Evolutionary conservation across 2,888 invertebrate genomes (phyloP), one percentile per base, ranked within the genome.

Genomic region (Polietes domitor): DNA sequence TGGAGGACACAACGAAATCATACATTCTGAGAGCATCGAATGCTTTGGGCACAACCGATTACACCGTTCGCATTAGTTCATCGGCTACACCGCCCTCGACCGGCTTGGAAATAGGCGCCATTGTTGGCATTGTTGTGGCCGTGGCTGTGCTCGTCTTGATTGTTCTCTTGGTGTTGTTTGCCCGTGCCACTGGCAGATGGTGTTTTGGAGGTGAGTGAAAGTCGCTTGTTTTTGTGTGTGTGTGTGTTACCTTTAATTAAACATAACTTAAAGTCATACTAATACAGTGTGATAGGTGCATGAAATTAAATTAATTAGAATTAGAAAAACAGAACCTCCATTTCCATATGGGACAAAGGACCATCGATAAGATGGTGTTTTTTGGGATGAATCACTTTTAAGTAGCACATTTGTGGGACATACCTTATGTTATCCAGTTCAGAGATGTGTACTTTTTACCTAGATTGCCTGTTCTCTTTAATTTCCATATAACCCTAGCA

Each of bases 171-270:
- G 91, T 95, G 71, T 82, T 92, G 82, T 94, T 96, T 83, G 97
- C 97, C 72, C 95, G 96, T 88, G 95, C 95, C 84, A 96, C 96
- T 83, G 96, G 96, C 89, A 94, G 96, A 91, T 97, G 97, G 96
- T 97, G 97, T 93, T 97, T 97, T 92, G 96, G 95, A 92, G 96
- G 97, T 97, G 93, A 95, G 96, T 90, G n/a, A 17, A 21, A 9
- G 37, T 17, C 41, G 2, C 6, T 41, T 47, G 1, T n/a, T 47
- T 47, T 47, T n/a, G n/a, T n/a, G n/a, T n/a, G n/a, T n/a, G n/a
- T n/a, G n/a, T n/a, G n/a, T 12, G 37, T 12, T 37, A 37, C 37
- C 37, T 4, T n/a, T 4, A 47, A 47, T 47, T 47, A n/a, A 2
- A 47, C 7, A 47, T 47, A 47, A n/a, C n/a, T n/a, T n/a, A n/a